phyloP scores from a whole-genome alignment of 2,888 invertebrate genomes.

The Mamestra brassicae region DNA sequence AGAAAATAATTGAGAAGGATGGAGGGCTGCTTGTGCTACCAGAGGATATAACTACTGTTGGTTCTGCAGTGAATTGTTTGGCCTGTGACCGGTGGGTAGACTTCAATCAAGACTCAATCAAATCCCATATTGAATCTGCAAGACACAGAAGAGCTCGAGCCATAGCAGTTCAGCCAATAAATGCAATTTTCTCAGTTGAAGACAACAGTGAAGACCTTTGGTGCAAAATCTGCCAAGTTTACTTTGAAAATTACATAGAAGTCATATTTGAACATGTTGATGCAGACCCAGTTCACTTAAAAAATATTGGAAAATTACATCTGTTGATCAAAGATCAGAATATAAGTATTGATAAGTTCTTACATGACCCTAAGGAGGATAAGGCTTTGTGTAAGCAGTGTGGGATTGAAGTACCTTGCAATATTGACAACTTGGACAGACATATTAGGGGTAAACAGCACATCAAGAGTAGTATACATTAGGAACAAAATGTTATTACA shows the following conservation, averaged over 20 bases:
- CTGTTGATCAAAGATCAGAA: conserved; percentile 73
- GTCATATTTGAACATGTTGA: conserved; percentile 76
- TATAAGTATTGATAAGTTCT: conserved; percentile 75
- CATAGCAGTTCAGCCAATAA: conserved; percentile 76
- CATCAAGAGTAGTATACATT: conserved; percentile 21
- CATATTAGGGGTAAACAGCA: conserved; percentile 74
- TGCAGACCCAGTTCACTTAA: conserved; percentile 69
- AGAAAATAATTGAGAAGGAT: conserved; percentile 68
- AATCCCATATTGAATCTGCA: conserved; percentile 65
- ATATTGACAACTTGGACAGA: conserved; percentile 73
- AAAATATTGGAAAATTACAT: conserved; percentile 68
- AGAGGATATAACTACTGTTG: conserved; percentile 50
- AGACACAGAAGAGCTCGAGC: conserved; percentile 72
- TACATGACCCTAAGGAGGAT: conserved; percentile 74
- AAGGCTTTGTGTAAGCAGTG: conserved; percentile 75
- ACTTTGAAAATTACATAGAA: conserved; percentile 77
- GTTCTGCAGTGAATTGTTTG: conserved; percentile 63
- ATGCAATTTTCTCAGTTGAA: conserved; percentile 79
- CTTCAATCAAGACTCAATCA: conserved; percentile 62
- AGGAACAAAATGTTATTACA: background rate
- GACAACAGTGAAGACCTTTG: conserved; percentile 73
- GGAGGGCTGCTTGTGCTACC: conserved; percentile 72
- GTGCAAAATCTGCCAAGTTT: conserved; percentile 79
- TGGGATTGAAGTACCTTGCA: conserved; percentile 73
- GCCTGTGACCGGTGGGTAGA: conserved; percentile 68